These are phyloP conservation scores for Hipposideros armiger DNA, from an alignment of 2,113 vertebrate genomes.

Conservation along the genomic window DNA sequence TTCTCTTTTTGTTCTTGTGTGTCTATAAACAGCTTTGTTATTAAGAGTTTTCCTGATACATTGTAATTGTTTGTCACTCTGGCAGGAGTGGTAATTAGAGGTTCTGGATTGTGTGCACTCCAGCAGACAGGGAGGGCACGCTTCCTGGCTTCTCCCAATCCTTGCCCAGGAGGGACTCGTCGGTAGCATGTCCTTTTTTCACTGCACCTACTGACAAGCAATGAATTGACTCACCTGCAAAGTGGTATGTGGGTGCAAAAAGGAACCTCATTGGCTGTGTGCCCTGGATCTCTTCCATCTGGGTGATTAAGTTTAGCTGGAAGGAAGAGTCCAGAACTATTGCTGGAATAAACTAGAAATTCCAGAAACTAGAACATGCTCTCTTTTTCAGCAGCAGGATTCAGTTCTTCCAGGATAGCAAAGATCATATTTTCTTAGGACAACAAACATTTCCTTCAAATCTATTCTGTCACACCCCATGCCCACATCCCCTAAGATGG, in stretches of 20 bases:
- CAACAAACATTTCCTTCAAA: background rate
- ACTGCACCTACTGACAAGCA: background rate
- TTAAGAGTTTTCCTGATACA: conserved; percentile 63
- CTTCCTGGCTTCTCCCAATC: background rate
- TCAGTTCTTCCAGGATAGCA: background rate
- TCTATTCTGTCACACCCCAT: background rate
- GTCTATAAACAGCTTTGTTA: conserved; percentile 77
- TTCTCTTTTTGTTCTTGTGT: conserved; percentile 65
- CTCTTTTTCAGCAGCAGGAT: background rate
- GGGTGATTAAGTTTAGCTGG: background rate
- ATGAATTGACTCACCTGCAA: background rate
- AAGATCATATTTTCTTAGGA: background rate
- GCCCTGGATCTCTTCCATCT: background rate
- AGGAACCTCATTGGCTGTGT: background rate
- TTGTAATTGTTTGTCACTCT: conserved; percentile 56
- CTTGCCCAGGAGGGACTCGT: background rate
- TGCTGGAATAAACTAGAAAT: background rate
- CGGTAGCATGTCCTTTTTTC: background rate
- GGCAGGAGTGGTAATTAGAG: conserved; percentile 54
- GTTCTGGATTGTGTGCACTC: background rate
- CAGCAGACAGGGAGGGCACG: background rate
- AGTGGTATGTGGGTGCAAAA: background rate
- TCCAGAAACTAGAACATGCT: background rate
- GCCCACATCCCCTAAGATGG: background rate
- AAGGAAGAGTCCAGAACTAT: background rate